Conservation (phyloP, 2,113 vertebrate species). For the Pipra filicauda region DNA sequence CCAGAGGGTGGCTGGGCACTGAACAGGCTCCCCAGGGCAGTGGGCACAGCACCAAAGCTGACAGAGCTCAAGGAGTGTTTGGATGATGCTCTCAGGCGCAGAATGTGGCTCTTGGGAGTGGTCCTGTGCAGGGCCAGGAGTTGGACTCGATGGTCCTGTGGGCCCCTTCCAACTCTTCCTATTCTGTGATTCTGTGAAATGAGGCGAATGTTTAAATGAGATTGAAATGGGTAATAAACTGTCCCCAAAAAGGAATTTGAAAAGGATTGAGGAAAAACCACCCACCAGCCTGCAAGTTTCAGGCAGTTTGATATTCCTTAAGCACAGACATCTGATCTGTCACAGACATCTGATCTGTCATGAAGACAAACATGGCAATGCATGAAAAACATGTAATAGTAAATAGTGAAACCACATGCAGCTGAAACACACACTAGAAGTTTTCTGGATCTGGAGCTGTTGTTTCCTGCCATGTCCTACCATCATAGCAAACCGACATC, state of each 20-base stretch:
- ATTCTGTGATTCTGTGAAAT: neutral
- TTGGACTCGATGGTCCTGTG: neutral
- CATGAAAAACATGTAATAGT: neutral
- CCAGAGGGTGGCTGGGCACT: neutral
- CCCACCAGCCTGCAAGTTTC: neutral
- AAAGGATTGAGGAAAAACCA: neutral
- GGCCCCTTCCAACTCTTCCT: neutral
- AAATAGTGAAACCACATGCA: neutral
- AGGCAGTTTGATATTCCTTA: neutral
- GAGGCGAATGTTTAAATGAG: neutral
- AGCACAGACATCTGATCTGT: neutral
- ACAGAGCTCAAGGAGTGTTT: neutral
- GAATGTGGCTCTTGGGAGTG: neutral
- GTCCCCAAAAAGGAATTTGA: neutral
- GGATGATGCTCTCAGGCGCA: neutral
- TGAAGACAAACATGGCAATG: neutral
- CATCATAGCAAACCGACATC: neutral
- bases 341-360: accelerated
- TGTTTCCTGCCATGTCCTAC: neutral
- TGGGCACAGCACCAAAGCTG: neutral
- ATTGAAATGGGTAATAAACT: neutral
- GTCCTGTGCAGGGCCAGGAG: neutral
- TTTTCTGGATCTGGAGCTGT: neutral
- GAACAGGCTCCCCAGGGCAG: neutral
- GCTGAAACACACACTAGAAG: neutral